These are phyloP conservation scores for Pterophyllum scalare DNA, from an alignment of 2,113 vertebrate genomes.

Conservation along the genomic window DNA sequence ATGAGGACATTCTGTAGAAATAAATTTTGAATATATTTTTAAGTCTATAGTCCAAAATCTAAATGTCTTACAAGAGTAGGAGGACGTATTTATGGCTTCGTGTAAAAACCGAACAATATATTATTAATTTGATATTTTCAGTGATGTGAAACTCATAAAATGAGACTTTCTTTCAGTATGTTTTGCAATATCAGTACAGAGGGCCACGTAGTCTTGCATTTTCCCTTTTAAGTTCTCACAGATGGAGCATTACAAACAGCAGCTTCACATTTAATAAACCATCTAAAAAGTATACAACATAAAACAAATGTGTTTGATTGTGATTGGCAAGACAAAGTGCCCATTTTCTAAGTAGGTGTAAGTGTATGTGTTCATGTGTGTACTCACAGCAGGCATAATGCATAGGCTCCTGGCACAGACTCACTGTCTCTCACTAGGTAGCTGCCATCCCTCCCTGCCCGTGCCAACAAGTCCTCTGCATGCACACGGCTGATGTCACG, in stretches of 20 bases:
- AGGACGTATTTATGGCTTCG: background rate
- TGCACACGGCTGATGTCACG: conserved; percentile 87
- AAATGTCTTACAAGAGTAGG: background rate
- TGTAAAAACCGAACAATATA: background rate
- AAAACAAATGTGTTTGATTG: background rate
- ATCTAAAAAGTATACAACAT: background rate
- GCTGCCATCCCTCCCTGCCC: conserved; percentile 86
- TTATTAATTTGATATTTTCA: background rate
- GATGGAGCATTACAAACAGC: background rate
- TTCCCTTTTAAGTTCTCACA: background rate
- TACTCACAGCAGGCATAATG: conserved; percentile 90
- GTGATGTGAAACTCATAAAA: background rate
- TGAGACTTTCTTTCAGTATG: background rate
- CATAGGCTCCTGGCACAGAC: conserved; percentile 88
- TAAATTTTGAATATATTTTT: conserved; percentile 38
- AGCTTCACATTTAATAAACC: background rate
- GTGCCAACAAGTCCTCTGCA: conserved; percentile 87
- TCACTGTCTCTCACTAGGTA: conserved; percentile 92
- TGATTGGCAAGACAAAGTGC: background rate
- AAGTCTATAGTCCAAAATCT: conserved; percentile 10
- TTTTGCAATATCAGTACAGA: background rate
- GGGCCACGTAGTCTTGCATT: background rate
- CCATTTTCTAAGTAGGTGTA: background rate
- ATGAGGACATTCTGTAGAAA: conserved; percentile 6
- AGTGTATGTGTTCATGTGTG: conserved; percentile 21